Evolutionary conservation across 2,888 invertebrate species (phyloP), one percentile per base, ranked within the genome.

Genomic region (Glomeris marginata): DNA sequence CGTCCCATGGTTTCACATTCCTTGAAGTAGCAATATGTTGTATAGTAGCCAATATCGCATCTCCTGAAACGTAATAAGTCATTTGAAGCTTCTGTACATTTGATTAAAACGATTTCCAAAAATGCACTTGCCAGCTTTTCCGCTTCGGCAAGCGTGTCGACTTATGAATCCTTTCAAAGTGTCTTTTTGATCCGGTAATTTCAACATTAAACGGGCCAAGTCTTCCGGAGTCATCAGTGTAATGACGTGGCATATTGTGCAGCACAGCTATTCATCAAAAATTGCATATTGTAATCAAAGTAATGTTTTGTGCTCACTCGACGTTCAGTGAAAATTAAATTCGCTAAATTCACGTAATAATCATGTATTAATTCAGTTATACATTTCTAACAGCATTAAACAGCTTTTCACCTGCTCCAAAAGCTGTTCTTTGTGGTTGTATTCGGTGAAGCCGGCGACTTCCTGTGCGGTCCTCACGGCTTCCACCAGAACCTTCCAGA

Each of bases 371-470:
- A n/a, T n/a, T n/a, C n/a, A n/a, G n/a, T n/a, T n/a, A n/a, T n/a
- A n/a, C n/a, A n/a, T n/a, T n/a, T n/a, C n/a, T n/a, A n/a, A n/a
- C n/a, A n/a, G n/a, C n/a, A n/a, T n/a, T n/a, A n/a, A n/a, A n/a
- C n/a, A 41, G 34, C n/a, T 8, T 1, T 16, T 50, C 56, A 71
- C 72, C 64, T 90, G 87, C 64, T 88, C 84, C 53, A 82, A 77
- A n/a, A 91, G 73, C 62, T 79, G 78, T 63, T 88, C 86, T 53
- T 81, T 77, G 66, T 91, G 90, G 60, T 81, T 80, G 62, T 84
- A 87, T 65, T 91, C 90, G 21, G 77, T 78, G 58, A 80, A 85
- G 64, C 85, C 86, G 36, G 80, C 80, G 45, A 86, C 76, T 62
- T 82, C 76, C 51, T 81, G 78, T 0, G 85, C 79, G 58, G 79